Percentiles rank a stretch among this genome's conserved stretches.
phyloP scores from a whole-genome alignment of 2,797 vertebrate species.

The Eleutherodactylus coqui region DNA sequence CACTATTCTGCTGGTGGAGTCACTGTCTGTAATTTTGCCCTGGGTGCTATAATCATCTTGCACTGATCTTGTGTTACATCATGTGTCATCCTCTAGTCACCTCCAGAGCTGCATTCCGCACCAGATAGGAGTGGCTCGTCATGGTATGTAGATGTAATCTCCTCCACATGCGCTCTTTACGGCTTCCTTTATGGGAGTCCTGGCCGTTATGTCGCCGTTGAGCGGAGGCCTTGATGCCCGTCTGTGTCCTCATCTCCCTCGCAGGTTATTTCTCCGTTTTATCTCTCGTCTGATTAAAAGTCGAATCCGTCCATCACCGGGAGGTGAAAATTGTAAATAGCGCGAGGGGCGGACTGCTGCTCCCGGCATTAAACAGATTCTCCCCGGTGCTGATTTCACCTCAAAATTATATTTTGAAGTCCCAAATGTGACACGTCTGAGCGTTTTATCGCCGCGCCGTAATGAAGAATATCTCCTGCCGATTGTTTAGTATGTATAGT shows the following conservation, averaged over 20 bases:
- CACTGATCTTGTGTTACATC: no score
- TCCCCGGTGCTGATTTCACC: not conserved
- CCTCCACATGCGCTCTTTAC: not conserved
- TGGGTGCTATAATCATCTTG: no score
- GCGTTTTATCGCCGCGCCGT: slow-evolving; percentile 60
- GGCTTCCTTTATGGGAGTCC: not conserved
- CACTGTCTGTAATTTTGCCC: no score
- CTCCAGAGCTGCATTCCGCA: not conserved
- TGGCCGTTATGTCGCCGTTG: not conserved
- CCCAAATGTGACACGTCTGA: slow-evolving; percentile 40
- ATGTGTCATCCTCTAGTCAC: not conserved
- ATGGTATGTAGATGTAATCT: not conserved
- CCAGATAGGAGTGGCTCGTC: not conserved
- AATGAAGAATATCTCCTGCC: slow-evolving; percentile 62
- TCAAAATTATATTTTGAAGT: slow-evolving; percentile 42
- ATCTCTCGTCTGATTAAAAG: slow-evolving; percentile 23
- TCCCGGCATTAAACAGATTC: not conserved
- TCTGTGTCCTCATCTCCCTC: not conserved
- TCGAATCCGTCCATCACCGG: not conserved
- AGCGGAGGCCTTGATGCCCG: not conserved
- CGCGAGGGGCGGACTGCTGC: not conserved
- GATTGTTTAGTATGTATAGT: slow-evolving; percentile 65
- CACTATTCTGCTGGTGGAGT: no score
- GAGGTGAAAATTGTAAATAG: slow-evolving; percentile 9
- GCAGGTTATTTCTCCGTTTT: not conserved